Conservation (phyloP, 2,113 vertebrate genomes). For the Columbina picui region DNA sequence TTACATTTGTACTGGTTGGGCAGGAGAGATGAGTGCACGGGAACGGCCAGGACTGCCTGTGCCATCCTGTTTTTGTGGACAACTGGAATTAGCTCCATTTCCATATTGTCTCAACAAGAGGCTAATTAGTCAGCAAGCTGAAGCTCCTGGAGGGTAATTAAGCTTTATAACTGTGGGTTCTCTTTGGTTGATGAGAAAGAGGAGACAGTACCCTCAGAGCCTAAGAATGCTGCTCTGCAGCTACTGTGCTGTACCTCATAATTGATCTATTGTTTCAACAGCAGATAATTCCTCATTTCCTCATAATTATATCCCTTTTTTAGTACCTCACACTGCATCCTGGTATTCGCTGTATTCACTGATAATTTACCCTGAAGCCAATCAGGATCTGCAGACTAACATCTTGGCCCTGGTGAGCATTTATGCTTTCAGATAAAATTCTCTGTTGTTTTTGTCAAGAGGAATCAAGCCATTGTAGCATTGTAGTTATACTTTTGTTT, state of each 20-base stretch:
- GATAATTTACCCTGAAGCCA: constrained; percentile 17
- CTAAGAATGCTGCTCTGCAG: constrained; percentile 58
- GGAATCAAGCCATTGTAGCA: background rate
- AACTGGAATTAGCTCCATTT: background rate
- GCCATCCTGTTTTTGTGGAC: background rate
- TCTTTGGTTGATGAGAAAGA: constrained; percentile 21
- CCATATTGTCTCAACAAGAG: constrained; percentile 49
- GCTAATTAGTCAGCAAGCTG: constrained; percentile 46
- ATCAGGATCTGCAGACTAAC: background rate
- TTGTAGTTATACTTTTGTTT: background rate
- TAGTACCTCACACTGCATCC: constrained; percentile 12
- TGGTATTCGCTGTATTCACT: constrained; percentile 23
- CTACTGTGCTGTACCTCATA: constrained; percentile 31
- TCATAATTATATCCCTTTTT: constrained; percentile 38
- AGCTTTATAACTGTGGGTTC: constrained; percentile 41
- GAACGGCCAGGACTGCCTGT: background rate
- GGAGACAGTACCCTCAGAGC: constrained; percentile 39
- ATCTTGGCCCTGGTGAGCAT: background rate
- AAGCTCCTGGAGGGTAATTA: constrained; percentile 34
- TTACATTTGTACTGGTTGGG: accelerated
- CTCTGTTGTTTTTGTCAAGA: background rate
- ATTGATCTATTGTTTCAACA: constrained; percentile 65
- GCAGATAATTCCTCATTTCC: constrained; percentile 55
- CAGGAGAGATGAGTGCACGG: accelerated
- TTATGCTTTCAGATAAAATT: background rate